These are phyloP conservation scores for Azorinus chamasolen DNA, from an alignment of 2,888 invertebrate species.

Conservation along the genomic window DNA sequence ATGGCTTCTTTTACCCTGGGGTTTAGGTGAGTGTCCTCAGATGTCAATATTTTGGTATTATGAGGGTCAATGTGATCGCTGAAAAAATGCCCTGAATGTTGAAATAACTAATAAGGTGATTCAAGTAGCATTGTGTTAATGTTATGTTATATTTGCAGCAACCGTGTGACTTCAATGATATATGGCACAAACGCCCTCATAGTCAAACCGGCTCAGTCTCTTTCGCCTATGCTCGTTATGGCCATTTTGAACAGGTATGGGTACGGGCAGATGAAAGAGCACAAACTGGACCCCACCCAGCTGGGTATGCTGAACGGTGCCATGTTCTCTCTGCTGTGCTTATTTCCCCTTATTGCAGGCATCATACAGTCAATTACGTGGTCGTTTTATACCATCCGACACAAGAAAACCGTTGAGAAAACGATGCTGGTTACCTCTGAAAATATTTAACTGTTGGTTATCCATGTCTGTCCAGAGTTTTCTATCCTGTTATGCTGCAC, in stretches of 20 bases:
- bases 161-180: constrained; percentile 84
- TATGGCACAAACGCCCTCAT: constrained; percentile 84
- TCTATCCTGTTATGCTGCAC: too few species aligned
- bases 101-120: neutral
- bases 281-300: constrained; percentile 31
- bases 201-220: constrained; percentile 84
- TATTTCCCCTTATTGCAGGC: constrained; percentile 75
- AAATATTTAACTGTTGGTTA: too few species aligned
- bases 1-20: neutral
- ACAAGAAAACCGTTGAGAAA: constrained; percentile 26
- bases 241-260: constrained; percentile 81
- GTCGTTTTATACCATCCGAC: constrained; percentile 75
- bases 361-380: constrained; percentile 74
- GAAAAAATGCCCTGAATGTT: neutral
- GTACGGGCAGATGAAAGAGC: constrained; percentile 72
- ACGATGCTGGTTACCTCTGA: constrained; percentile 1
- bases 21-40: too few species aligned
- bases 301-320: constrained; percentile 58
- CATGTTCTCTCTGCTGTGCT: constrained; percentile 78
- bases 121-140: neutral
- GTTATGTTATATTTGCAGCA: constrained; percentile 72
- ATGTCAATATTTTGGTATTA: neutral
- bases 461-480: too few species aligned
- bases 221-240: constrained; percentile 84
- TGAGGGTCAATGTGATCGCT: neutral